Percentiles rank a stretch among this genome's conserved stretches.
Conservation (phyloP, 2,888 invertebrate species). For the Buathra laborator region DNA sequence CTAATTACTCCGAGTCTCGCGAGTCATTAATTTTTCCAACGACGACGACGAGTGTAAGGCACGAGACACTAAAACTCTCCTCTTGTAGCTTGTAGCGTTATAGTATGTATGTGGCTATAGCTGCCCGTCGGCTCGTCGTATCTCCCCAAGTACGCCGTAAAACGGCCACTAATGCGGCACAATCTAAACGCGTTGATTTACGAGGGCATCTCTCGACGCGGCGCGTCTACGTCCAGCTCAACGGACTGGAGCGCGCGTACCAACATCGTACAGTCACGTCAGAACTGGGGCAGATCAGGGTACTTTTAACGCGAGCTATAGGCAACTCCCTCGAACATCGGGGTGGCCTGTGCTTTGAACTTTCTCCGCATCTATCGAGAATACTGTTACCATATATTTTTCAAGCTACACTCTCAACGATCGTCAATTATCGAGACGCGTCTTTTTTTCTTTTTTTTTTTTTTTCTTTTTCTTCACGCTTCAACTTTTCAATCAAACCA, state of each 20-base stretch:
- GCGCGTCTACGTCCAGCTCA: constrained; percentile 36
- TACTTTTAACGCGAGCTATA: constrained; percentile 48
- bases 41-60: constrained; percentile 37
- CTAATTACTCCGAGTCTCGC: constrained; percentile 64
- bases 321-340: constrained; percentile 36
- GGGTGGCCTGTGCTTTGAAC: constrained; percentile 33
- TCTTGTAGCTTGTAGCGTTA: constrained; percentile 3
- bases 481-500: constrained; percentile 18
- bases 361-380: constrained; percentile 27
- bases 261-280: constrained; percentile 45
- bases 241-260: constrained; percentile 8
- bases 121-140: constrained; percentile 68
- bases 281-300: constrained; percentile 58
- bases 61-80: constrained; percentile 37
- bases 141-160: constrained; percentile 81
- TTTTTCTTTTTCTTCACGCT: background rate
- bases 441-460: no score
- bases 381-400: background rate
- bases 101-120: constrained; percentile 17
- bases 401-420: constrained; percentile 28
- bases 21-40: constrained; percentile 69
- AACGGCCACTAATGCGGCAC: constrained; percentile 82
- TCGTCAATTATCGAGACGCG: constrained; percentile 38
- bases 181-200: constrained; percentile 83
- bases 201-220: constrained; percentile 77